phyloP scores from a whole-genome alignment of 2,888 invertebrate genomes.

The Taphrorychus bicolor region DNA sequence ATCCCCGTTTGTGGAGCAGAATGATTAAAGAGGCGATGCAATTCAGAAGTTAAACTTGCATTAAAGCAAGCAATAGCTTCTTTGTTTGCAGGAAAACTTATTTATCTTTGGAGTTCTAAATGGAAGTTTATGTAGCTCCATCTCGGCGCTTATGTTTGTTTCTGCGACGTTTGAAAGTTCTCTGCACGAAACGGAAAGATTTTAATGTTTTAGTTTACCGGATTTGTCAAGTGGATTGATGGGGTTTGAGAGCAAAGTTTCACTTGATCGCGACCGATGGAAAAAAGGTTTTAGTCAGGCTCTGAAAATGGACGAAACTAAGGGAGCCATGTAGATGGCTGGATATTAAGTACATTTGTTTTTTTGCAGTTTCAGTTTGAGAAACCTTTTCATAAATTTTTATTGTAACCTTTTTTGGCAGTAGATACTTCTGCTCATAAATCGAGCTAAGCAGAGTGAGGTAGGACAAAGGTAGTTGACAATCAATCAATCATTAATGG shows the following conservation, averaged over 20 bases:
- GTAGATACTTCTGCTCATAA: too few relatives aligned
- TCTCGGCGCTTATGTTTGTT: conserved; percentile 12
- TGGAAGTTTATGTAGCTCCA: conserved; percentile 8
- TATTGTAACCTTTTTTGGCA: too few relatives aligned
- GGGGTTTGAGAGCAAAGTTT: background rate
- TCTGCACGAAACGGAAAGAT: background rate
- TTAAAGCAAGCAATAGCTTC: conserved; percentile 8
- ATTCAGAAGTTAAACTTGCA: conserved; percentile 16
- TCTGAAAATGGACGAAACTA: too few relatives aligned
- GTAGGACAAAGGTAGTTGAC: too few relatives aligned
- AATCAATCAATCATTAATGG: too few relatives aligned
- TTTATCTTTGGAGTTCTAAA: conserved; percentile 8
- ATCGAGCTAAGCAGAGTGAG: too few relatives aligned
- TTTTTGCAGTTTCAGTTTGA: too few relatives aligned
- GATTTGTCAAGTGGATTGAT: background rate
- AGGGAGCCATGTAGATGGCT: too few relatives aligned
- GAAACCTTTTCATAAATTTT: too few relatives aligned
- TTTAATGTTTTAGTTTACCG: background rate
- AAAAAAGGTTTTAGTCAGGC: background rate
- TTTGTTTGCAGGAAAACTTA: conserved; percentile 15
- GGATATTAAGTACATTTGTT: too few relatives aligned
- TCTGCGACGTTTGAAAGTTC: background rate
- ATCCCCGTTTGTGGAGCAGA: conserved; percentile 10
- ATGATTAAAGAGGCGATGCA: conserved; percentile 17
- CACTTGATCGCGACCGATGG: too few relatives aligned